Base-by-base conservation (phyloP, 2,113 vertebrate genomes). In the Maccullochella peelii region DNA sequence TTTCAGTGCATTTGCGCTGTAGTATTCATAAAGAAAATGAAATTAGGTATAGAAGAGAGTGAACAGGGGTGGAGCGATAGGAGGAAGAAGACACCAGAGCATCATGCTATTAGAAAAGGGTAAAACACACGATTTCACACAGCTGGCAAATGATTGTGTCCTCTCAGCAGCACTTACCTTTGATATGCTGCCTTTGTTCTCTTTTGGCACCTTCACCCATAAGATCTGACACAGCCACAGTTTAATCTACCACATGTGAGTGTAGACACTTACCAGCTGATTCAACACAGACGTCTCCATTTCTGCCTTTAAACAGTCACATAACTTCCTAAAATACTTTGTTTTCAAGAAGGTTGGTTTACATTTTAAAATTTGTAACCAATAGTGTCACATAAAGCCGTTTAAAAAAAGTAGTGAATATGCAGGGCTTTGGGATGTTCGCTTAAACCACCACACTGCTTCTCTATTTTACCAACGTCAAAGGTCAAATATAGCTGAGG, bases 141-240 rank as follows among this genome's bases (percentile, higher is more conserved):
- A 71, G 40, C 58, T 73, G 49, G 71, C 77, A 80, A 67, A 84
- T 62, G 69, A 74, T 72, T 65, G 58, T 67, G 30, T 85, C 74
- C 83, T 77, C 44, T 83, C 30, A 58, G 47, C 68, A 63, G 59
- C 57, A 54, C 85, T 84, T 86, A 90, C 89, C 90, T 87, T 82
- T 90, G 59, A 83, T 68, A 5, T n/a, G 21, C 58, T 59, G 59
- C 70, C 30, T 57, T 54, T 78, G 36, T 67, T 83, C 58, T 75
- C 18, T 55, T 50, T 70, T 11, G 40, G 23, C 33, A 58, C 27
- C 50, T 4, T 69, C 44, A 42, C 38, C 72, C 59, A 7, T 27
- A 62, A 21, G 10, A 62, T 67, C 42, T 49, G 25, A 85, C 9
- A 25, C 15, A 30, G 16, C 33, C 61, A 0, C 38, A 79, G 42